Percentiles rank a stretch among this genome's conserved stretches.
phyloP scores from a whole-genome alignment of 2,888 invertebrate genomes.

The Ochropleura leucogaster region DNA sequence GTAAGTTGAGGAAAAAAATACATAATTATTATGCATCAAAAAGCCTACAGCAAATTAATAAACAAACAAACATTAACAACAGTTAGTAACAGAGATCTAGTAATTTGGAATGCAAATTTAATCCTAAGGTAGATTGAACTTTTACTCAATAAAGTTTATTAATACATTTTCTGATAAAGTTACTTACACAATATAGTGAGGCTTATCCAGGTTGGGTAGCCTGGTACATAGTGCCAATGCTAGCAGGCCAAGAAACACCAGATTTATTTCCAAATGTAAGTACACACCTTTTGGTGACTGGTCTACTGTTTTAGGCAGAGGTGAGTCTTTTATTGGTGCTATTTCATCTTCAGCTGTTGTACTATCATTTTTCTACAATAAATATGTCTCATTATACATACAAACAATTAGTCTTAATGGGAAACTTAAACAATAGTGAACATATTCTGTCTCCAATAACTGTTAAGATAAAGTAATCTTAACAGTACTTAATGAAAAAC shows the following conservation, averaged over 20 bases:
- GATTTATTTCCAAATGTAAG: constrained; percentile 93
- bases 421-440: not conserved
- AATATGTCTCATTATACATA: not conserved
- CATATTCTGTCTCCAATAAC: not conserved
- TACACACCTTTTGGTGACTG: constrained; percentile 71
- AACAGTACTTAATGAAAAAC: not conserved
- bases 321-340: constrained; percentile 43
- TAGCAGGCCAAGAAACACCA: constrained; percentile 93
- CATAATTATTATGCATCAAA: too few relatives aligned
- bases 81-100: too few relatives aligned
- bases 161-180: not conserved
- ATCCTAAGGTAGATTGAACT: not conserved
- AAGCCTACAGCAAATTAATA: too few relatives aligned
- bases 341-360: constrained; percentile 69
- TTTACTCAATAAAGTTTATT: not conserved
- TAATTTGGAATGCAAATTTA: too few relatives aligned
- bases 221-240: constrained; percentile 93
- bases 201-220: constrained; percentile 95
- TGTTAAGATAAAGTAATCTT: too few relatives aligned
- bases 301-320: constrained; percentile 48
- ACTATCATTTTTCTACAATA: constrained; percentile 60
- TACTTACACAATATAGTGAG: constrained; percentile 97
- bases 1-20: too few relatives aligned
- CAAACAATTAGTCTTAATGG: not conserved
- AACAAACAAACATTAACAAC: too few relatives aligned